A percentile compares a stretch with the other conserved stretches of the same genome.
Conservation (phyloP, 2,888 invertebrate genomes). For the Erebia ligea region DNA sequence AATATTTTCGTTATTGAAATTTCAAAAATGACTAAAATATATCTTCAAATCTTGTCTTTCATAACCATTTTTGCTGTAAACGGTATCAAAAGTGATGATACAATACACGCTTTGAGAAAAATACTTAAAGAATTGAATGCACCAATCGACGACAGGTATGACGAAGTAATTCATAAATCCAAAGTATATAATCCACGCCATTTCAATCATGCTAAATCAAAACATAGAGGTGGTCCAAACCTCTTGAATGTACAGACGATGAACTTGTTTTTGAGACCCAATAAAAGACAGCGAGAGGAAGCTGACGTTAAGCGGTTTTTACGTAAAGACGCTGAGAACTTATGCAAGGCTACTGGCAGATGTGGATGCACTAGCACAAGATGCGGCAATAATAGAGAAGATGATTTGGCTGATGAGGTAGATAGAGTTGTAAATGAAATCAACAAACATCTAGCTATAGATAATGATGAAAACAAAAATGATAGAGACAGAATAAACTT, state of each 20-base stretch:
- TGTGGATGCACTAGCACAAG: slow-evolving; percentile 40
- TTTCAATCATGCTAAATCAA: not conserved
- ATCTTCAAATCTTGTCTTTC: slow-evolving; percentile 6
- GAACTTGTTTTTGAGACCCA: slow-evolving; percentile 37
- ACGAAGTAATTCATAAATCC: not conserved
- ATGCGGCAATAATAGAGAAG: slow-evolving; percentile 29
- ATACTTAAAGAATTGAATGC: slow-evolving; percentile 23
- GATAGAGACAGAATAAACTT: not conserved
- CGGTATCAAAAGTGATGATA: slow-evolving; percentile 1
- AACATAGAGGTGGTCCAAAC: slow-evolving; percentile 26
- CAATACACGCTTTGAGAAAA: slow-evolving; percentile 12
- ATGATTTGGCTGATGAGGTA: slow-evolving; percentile 41
- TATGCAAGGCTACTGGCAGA: slow-evolving; percentile 39
- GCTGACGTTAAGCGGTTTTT: slow-evolving; percentile 7
- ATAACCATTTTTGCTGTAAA: slow-evolving; percentile 6
- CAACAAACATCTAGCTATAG: slow-evolving; percentile 37
- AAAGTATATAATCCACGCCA: not conserved
- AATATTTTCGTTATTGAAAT: slow-evolving; percentile 5
- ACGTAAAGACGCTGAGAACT: slow-evolving; percentile 25
- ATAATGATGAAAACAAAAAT: not conserved
- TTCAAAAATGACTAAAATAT: slow-evolving; percentile 25
- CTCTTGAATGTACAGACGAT: slow-evolving; percentile 40
- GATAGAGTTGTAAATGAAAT: slow-evolving; percentile 42
- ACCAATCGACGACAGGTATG: not conserved
- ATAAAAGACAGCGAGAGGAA: slow-evolving; percentile 22